Conservation (phyloP, 2,797 vertebrate genomes). For the Spea hammondii region DNA sequence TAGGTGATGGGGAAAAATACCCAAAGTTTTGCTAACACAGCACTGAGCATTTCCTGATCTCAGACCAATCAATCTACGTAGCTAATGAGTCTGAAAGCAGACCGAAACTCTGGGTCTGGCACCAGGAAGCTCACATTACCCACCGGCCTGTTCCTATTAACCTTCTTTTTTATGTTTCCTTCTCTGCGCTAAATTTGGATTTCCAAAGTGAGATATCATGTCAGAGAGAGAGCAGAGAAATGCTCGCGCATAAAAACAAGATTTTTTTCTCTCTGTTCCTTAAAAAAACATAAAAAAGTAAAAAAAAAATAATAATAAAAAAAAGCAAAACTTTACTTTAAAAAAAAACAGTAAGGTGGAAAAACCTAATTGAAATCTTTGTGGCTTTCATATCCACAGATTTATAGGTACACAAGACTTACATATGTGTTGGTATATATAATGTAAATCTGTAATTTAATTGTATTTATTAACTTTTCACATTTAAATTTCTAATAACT, state of each 20-base stretch:
- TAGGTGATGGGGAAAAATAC: slow-evolving; percentile 57
- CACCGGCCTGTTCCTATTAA: slow-evolving; percentile 69
- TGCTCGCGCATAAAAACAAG: background rate
- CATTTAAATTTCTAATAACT: too few relatives aligned
- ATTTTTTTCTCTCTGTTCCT: too few relatives aligned
- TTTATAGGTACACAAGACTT: too few relatives aligned
- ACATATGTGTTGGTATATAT: too few relatives aligned
- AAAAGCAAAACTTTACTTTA: too few relatives aligned
- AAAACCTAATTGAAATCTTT: too few relatives aligned
- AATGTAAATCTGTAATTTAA: too few relatives aligned
- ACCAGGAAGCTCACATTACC: slow-evolving; percentile 68
- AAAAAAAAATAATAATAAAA: too few relatives aligned
- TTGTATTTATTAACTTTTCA: too few relatives aligned
- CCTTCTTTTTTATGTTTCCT: slow-evolving; percentile 63
- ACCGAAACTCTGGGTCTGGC: slow-evolving; percentile 65
- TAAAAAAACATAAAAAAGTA: too few relatives aligned
- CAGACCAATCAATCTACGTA: slow-evolving; percentile 65
- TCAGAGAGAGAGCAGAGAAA: slow-evolving; percentile 15
- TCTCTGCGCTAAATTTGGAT: slow-evolving; percentile 62
- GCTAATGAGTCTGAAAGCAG: slow-evolving; percentile 76
- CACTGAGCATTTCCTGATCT: slow-evolving; percentile 61
- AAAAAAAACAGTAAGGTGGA: too few relatives aligned
- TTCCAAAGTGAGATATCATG: slow-evolving; percentile 31
- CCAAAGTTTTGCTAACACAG: slow-evolving; percentile 63
- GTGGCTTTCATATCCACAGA: too few relatives aligned